phyloP scores from a whole-genome alignment of 1,140 invertebrate species.

The Drosophila quadrilineata region DNA sequence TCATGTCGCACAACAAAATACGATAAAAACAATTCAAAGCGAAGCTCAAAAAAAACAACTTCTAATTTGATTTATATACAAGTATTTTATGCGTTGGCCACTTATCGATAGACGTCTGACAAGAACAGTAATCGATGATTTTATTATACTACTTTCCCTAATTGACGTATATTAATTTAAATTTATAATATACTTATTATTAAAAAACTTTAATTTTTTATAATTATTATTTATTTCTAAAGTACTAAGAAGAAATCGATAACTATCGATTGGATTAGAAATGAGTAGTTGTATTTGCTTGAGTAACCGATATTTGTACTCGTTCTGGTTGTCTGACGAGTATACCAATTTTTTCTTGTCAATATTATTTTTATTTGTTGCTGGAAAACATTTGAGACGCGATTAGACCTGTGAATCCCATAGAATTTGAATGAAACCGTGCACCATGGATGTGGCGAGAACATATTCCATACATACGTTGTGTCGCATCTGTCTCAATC shows the following conservation, averaged over 20 bases:
- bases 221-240: too few relatives aligned
- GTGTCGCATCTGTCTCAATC: constrained; percentile 74
- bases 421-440: constrained; percentile 9
- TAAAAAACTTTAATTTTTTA: too few relatives aligned
- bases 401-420: constrained; percentile 6
- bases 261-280: neutral
- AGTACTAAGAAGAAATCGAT: too few relatives aligned
- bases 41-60: constrained; percentile 12
- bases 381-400: constrained; percentile 39
- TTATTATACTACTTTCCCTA: neutral
- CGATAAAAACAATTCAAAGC: neutral
- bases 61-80: constrained; percentile 25
- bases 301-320: constrained; percentile 31
- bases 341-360: constrained; percentile 72
- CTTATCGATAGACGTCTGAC: constrained; percentile 18
- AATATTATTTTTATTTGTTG: constrained; percentile 71
- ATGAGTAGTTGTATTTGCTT: constrained; percentile 15
- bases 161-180: neutral
- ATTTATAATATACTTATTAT: neutral
- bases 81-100: constrained; percentile 18
- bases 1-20: constrained; percentile 30
- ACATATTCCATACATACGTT: constrained; percentile 71
- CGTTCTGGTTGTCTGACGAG: constrained; percentile 54
- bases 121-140: neutral
- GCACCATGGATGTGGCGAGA: constrained; percentile 60